Percentiles rank a stretch among this genome's conserved stretches.
These are phyloP conservation scores for Crypturellus undulatus DNA, from an alignment of 2,113 vertebrate genomes.

Conservation along the genomic window DNA sequence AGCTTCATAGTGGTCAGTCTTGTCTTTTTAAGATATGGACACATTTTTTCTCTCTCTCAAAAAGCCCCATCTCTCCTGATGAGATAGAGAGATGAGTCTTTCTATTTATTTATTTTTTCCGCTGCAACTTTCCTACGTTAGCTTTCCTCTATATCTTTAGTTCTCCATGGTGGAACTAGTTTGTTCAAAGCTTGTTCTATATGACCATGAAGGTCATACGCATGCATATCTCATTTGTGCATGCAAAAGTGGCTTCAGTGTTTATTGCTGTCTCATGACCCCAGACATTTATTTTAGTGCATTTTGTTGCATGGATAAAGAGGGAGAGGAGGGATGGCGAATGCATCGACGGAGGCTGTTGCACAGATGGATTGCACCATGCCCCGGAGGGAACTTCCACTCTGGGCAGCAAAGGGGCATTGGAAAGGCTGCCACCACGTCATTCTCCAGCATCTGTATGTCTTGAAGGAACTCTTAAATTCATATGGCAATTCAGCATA, in stretches of 20 bases:
- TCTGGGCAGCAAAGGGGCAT: background rate
- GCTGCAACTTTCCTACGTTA: background rate
- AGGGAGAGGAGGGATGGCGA: background rate
- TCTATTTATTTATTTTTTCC: background rate
- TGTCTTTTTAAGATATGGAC: background rate
- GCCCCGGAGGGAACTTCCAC: fast-evolving
- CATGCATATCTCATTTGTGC: background rate
- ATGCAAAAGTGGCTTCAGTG: background rate
- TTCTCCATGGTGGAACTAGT: background rate
- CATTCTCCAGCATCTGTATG: background rate
- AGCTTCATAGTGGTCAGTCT: background rate
- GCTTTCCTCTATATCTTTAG: background rate
- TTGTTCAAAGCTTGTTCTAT: background rate
- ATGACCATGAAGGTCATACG: background rate
- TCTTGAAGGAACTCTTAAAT: background rate
- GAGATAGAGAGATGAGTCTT: background rate
- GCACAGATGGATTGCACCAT: background rate
- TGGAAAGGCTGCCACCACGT: background rate
- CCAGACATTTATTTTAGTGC: background rate
- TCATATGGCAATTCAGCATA: background rate
- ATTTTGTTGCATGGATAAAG: background rate
- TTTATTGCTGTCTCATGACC: background rate
- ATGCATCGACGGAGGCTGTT: background rate
- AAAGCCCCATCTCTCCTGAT: background rate
- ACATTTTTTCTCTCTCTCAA: background rate